A percentile compares a stretch with the other conserved stretches of the same genome.
phyloP scores from a whole-genome alignment of 2,888 invertebrate species.

The Drosophila quasianomalipes region DNA sequence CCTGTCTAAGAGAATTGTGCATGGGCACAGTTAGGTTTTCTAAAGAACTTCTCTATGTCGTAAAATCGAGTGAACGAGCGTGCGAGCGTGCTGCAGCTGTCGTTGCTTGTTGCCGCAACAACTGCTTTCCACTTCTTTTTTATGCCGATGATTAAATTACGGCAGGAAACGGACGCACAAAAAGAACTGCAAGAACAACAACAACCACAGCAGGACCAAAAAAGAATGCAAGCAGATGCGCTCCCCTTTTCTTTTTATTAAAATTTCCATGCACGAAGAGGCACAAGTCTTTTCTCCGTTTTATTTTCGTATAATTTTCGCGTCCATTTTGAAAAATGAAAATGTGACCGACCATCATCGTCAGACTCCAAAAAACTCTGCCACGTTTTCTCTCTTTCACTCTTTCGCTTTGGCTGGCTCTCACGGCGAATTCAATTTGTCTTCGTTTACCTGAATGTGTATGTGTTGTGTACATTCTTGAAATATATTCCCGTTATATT shows the following conservation, averaged over 20 bases:
- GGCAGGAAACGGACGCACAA: slow-evolving; percentile 55
- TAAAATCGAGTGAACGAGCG: slow-evolving; percentile 47
- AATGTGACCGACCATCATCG: slow-evolving; percentile 43
- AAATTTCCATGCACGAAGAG: slow-evolving; percentile 23
- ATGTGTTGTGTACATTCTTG: slow-evolving; percentile 15
- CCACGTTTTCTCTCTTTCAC: slow-evolving; percentile 46
- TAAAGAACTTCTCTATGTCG: slow-evolving; percentile 55
- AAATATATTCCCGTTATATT: slow-evolving; percentile 62
- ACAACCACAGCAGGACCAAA: slow-evolving; percentile 11
- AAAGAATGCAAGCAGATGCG: slow-evolving; percentile 23
- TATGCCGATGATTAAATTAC: slow-evolving; percentile 63
- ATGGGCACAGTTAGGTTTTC: slow-evolving; percentile 57
- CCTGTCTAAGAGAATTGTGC: slow-evolving; percentile 43
- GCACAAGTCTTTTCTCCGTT: slow-evolving; percentile 11
- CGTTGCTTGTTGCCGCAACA: slow-evolving; percentile 26
- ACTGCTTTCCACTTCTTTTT: slow-evolving; percentile 51
- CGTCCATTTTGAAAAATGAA: slow-evolving; percentile 54
- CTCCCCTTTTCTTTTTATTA: slow-evolving; percentile 47
- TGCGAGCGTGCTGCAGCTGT: slow-evolving; percentile 59
- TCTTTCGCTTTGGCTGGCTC: slow-evolving; percentile 9
- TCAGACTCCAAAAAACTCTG: slow-evolving; percentile 46
- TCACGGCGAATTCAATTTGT: slow-evolving; percentile 54
- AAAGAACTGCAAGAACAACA: slow-evolving; percentile 16
- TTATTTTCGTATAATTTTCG: slow-evolving; percentile 35
- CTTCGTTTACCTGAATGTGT: slow-evolving; percentile 22